A percentile compares a stretch with the other conserved stretches of the same genome.
These are phyloP conservation scores for Microcebus lehilahytsara DNA, from an alignment of 2,113 vertebrate genomes.

Conservation along the genomic window DNA sequence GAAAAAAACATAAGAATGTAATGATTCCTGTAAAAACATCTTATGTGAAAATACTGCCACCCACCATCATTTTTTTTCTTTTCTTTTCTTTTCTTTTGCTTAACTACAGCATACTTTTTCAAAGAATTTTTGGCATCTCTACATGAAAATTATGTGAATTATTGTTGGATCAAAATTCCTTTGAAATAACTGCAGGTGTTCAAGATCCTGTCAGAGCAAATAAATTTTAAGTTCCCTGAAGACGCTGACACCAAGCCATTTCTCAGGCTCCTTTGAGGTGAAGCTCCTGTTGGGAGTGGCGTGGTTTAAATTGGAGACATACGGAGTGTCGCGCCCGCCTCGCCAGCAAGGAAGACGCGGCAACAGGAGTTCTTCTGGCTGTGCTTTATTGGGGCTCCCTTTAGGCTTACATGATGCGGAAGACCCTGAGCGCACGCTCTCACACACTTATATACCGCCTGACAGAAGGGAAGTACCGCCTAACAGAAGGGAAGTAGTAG, in stretches of 20 bases:
- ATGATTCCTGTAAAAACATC: slow-evolving; percentile 50
- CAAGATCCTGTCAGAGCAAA: slow-evolving; percentile 69
- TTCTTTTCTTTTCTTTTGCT: slow-evolving; percentile 23
- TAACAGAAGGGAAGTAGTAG: too few relatives aligned
- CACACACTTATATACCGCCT: too few relatives aligned
- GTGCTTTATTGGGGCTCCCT: too few relatives aligned
- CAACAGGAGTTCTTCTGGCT: too few relatives aligned
- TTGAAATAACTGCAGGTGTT: slow-evolving; percentile 80
- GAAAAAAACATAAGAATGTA: slow-evolving; percentile 14
- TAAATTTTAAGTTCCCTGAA: slow-evolving; percentile 48
- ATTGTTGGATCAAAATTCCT: slow-evolving; percentile 78
- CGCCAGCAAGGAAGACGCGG: too few relatives aligned
- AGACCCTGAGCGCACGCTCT: too few relatives aligned
- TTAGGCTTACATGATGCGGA: too few relatives aligned
- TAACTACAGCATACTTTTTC: slow-evolving; percentile 61
- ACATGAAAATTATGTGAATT: slow-evolving; percentile 72
- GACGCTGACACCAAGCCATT: slow-evolving; percentile 59
- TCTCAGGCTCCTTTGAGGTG: slow-evolving; percentile 53
- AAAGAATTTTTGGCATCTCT: slow-evolving; percentile 75
- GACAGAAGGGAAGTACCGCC: too few relatives aligned
- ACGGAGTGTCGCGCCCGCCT: too few relatives aligned
- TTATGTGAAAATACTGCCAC: slow-evolving; percentile 51
- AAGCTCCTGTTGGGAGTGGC: slow-evolving; percentile 58
- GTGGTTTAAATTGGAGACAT: slow-evolving; percentile 73
- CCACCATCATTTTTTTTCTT: slow-evolving; percentile 28